Conservation (phyloP, 2,113 vertebrate species). For the Alouatta palliata region DNA sequence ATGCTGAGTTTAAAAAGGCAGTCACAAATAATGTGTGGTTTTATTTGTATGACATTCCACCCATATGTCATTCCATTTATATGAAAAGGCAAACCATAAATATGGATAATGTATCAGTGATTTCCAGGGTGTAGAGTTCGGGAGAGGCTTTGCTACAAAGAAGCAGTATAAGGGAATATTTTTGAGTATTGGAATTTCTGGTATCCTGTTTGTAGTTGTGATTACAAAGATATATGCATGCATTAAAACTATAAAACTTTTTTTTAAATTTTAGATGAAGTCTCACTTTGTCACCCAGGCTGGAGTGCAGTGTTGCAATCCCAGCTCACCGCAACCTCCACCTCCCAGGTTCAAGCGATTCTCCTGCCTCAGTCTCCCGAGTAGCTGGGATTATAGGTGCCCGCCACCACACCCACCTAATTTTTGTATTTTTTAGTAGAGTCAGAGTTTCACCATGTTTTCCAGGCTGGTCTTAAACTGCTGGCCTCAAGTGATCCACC, state of each 20-base stretch:
- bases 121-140: neutral
- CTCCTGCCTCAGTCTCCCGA: too few species aligned
- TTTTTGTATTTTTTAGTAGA: too few species aligned
- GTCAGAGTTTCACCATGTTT: too few species aligned
- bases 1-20: neutral
- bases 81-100: neutral
- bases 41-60: neutral
- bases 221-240: neutral
- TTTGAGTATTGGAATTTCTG: neutral
- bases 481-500: too few species aligned
- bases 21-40: neutral
- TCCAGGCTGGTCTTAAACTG: too few species aligned
- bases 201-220: neutral
- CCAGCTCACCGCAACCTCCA: too few species aligned
- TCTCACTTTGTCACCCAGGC: too few species aligned
- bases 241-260: neutral
- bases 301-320: too few species aligned
- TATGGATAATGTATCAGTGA: neutral
- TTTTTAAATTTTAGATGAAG: too few species aligned
- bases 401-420: fast-evolving
- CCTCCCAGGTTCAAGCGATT: too few species aligned
- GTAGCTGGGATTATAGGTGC: too few species aligned
- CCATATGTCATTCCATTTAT: neutral
- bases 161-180: neutral
- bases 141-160: neutral